These are phyloP conservation scores for Mizuhopecten yessoensis DNA, from an alignment of 1,140 invertebrate species.

Conservation along the genomic window DNA sequence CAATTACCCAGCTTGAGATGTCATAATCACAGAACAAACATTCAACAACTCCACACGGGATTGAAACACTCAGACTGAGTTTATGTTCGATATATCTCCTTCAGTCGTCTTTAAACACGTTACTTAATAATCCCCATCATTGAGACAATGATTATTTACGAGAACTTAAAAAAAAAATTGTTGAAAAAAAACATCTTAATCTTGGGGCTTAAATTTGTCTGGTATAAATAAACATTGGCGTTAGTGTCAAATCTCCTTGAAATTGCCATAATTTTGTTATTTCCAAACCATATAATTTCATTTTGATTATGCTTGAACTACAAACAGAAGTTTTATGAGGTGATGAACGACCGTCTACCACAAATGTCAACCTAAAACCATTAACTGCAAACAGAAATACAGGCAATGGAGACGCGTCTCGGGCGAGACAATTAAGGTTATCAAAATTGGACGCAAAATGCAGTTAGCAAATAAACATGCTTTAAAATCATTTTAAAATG, in stretches of 20 bases:
- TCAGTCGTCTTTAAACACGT: background rate
- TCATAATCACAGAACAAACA: background rate
- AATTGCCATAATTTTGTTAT: background rate
- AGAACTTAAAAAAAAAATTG: background rate
- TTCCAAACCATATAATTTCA: background rate
- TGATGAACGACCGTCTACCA: background rate
- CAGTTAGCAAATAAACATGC: conserved; percentile 1
- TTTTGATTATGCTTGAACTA: background rate
- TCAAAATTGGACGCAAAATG: background rate
- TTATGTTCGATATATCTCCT: background rate
- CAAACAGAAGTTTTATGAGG: background rate
- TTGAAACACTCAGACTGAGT: background rate
- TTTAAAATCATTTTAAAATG: conserved; percentile 21
- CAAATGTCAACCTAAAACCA: conserved; percentile 11
- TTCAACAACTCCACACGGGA: background rate
- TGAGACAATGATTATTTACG: background rate
- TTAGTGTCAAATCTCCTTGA: background rate
- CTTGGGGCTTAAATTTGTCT: background rate
- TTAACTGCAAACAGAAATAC: background rate
- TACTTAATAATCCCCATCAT: conserved; percentile 32
- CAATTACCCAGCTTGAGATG: background rate
- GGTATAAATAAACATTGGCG: background rate
- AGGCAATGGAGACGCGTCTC: background rate
- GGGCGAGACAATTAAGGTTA: conserved; percentile 26
- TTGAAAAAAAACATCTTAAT: background rate